Conservation (phyloP, 2,113 vertebrate species). For the Potamarius usumacintae region DNA sequence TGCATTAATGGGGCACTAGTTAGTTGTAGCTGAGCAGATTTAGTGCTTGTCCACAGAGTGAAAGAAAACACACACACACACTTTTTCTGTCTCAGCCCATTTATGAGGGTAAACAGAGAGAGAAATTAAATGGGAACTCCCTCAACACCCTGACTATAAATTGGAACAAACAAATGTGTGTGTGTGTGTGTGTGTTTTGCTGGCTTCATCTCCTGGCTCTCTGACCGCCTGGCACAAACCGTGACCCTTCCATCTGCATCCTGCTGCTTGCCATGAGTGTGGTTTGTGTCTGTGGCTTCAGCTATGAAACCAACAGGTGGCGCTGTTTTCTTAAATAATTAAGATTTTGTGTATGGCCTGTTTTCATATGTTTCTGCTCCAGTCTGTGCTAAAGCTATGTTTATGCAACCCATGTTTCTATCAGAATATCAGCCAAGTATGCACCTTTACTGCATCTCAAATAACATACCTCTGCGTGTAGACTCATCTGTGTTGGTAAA, state of each 20-base stretch:
- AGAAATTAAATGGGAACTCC: slow-evolving; percentile 99
- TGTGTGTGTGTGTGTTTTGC: slow-evolving; percentile 47
- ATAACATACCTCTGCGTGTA: too few relatives aligned
- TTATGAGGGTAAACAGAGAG: slow-evolving; percentile 98
- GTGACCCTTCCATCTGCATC: slow-evolving; percentile 76
- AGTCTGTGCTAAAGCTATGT: slow-evolving; percentile 1
- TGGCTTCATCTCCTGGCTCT: slow-evolving; percentile 59
- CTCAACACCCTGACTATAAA: slow-evolving; percentile 95
- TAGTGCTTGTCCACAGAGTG: background rate
- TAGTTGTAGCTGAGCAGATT: background rate
- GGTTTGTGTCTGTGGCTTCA: slow-evolving; percentile 41
- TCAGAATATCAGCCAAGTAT: background rate
- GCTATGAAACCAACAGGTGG: slow-evolving; percentile 70
- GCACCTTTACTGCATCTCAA: background rate
- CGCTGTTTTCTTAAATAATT: slow-evolving; percentile 75
- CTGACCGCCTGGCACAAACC: slow-evolving; percentile 67
- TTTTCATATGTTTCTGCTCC: slow-evolving; percentile 9
- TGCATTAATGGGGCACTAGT: background rate
- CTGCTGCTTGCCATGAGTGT: slow-evolving; percentile 60
- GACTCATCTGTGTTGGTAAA: too few relatives aligned
- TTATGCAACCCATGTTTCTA: background rate
- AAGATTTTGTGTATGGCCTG: slow-evolving; percentile 40
- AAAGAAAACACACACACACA: slow-evolving; percentile 13
- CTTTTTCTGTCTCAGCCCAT: slow-evolving; percentile 71
- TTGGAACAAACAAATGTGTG: slow-evolving; percentile 94